These are phyloP conservation scores for Bovichtus variegatus DNA, from an alignment of 2,797 vertebrate species.

Conservation along the genomic window DNA sequence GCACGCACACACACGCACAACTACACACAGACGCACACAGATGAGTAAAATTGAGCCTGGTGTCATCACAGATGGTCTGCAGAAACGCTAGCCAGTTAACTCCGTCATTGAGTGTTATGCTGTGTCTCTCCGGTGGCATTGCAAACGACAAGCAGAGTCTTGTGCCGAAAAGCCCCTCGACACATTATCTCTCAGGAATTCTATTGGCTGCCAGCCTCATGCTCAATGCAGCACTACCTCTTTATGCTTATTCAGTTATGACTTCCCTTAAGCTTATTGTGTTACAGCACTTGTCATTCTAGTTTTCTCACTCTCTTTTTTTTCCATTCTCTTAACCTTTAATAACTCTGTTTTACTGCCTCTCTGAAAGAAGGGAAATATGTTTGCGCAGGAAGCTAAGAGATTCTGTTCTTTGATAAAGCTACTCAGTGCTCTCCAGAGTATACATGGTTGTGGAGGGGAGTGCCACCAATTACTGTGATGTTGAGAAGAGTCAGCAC, in stretches of 20 bases:
- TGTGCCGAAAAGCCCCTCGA: conserved; percentile 51
- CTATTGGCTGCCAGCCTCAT: conserved; percentile 50
- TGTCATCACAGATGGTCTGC: conserved; percentile 78
- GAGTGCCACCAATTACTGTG: conserved; percentile 70
- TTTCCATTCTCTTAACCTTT: conserved; percentile 1
- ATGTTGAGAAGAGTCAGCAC: conserved; percentile 63
- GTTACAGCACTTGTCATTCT: conserved; percentile 37
- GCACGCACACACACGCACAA: conserved; percentile 38
- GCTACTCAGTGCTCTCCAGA: conserved; percentile 75
- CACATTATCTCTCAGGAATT: conserved; percentile 59
- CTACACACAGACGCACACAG: conserved; percentile 36
- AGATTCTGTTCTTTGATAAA: conserved; percentile 78
- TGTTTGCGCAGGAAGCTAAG: conserved; percentile 69
- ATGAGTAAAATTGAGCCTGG: conserved; percentile 71
- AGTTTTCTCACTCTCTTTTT: conserved; percentile 25
- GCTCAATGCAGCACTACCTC: conserved; percentile 42
- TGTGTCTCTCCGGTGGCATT: conserved; percentile 44
- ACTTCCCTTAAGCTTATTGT: conserved; percentile 71
- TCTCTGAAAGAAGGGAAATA: conserved; percentile 65
- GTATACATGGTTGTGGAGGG: conserved; percentile 62
- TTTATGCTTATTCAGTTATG: conserved; percentile 60
- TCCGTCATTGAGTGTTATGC: conserved; percentile 62
- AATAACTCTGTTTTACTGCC: conserved; percentile 56
- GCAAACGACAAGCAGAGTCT: conserved; percentile 48
- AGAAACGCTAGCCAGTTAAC: conserved; percentile 70